Base-by-base conservation (phyloP, 2,797 vertebrate genomes). In the Ctenopoma multispine region DNA sequence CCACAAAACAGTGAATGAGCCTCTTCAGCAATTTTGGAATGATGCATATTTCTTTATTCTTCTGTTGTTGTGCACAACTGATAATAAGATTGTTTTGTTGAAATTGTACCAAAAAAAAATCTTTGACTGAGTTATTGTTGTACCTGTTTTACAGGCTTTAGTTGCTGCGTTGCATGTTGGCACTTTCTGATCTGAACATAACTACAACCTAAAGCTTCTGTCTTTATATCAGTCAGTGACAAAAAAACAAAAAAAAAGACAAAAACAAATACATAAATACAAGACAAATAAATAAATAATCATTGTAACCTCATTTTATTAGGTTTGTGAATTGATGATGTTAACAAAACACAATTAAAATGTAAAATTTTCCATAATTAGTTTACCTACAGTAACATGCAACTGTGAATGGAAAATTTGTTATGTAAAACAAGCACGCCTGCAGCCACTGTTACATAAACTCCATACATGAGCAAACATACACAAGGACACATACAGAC, bases 61-160 rank as follows among this genome's bases (percentile, higher is more conserved):
- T 55, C 31, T 67, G 44, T 63, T 65, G 34, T 38, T 51, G 23
- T 27, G 24, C 34, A 56, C 46, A 41, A 73, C 76, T 73, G 71
- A 63, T 79, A 13, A 18, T 62, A 36, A 4, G 8, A 49, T 31
- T 47, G 18, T 64, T 66, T 44, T 50, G 14, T 51, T 65, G 7
- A 63, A 81, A 61, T 27, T 36, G 24, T 36, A 62, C 58, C 51
- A n/a, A 48, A 62, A 41, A 46, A 31, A 13, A 43, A 3, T 24
- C n/a, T 58, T 43, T 54, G 7, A 4, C 0, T 12, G 15, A 24
- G 46, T 2, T 46, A 15, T 10, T 43, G 50, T 72, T 65, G 50
- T 34, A 50, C 29, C 21, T 56, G 12, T 44, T 47, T 3, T 34
- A 5, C 7, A 4, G 38, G 3, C 41, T 61, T 57, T 10, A 27